Evolutionary conservation across 2,888 invertebrate genomes (phyloP).

Genomic region (Nomada ruficornis): DNA sequence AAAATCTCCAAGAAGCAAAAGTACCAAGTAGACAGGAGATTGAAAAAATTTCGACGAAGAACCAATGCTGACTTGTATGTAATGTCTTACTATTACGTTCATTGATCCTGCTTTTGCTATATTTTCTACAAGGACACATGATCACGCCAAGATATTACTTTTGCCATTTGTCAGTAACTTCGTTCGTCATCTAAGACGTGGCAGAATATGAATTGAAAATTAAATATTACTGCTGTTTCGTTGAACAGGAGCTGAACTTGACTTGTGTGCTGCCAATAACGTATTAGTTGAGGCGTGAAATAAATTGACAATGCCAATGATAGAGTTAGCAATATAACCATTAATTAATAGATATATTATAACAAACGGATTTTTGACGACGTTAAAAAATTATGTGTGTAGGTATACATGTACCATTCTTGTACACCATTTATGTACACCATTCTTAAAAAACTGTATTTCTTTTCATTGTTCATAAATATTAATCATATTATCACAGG

Average conservation of each 20-base stretch:
- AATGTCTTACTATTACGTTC: constrained; percentile 19
- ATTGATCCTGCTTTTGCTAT: constrained; percentile 34
- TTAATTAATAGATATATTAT: constrained; percentile 19
- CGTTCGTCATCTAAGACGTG: constrained; percentile 40
- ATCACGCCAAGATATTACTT: constrained; percentile 32
- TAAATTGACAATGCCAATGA: constrained; percentile 35
- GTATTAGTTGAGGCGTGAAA: constrained; percentile 42
- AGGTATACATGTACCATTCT: too few species aligned
- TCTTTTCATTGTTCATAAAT: too few species aligned
- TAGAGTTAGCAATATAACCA: background rate
- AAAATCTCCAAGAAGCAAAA: constrained; percentile 48
- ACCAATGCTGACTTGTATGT: constrained; percentile 11
- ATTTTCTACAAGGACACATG: constrained; percentile 23
- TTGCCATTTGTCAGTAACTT: constrained; percentile 56
- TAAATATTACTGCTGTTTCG: constrained; percentile 64
- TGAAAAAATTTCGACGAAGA: background rate
- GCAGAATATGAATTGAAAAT: constrained; percentile 17
- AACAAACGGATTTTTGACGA: background rate
- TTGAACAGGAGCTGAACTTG: constrained; percentile 23
- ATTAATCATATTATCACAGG: too few species aligned
- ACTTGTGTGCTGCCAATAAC: constrained; percentile 36
- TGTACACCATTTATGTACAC: too few species aligned
- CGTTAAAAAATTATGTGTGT: too few species aligned
- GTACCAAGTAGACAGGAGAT: background rate
- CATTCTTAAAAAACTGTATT: too few species aligned